Conservation (phyloP, 2,113 vertebrate genomes). For the Dasyprocta punctata region DNA sequence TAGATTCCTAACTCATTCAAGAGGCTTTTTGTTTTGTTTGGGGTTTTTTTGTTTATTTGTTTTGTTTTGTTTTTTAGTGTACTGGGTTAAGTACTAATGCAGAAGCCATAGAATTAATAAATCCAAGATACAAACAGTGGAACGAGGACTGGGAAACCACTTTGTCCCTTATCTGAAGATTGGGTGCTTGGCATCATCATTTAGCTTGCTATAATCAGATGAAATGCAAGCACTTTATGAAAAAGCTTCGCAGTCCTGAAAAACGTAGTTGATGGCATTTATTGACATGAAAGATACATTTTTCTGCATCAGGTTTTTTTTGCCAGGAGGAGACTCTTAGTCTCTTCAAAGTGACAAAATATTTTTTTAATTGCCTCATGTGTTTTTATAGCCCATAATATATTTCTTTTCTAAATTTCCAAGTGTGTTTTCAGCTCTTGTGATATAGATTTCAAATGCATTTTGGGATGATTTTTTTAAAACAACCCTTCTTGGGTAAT, state of each 20-base stretch:
- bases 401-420: not conserved
- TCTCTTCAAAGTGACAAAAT: not conserved
- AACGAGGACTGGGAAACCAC: not conserved
- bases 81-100: not conserved
- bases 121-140: not conserved
- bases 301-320: not conserved
- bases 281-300: not conserved
- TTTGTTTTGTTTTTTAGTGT: not conserved
- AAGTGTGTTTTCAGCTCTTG: too few species aligned
- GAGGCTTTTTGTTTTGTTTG: not conserved
- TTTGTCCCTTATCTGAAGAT: not conserved
- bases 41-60: too few species aligned
- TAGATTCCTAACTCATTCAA: not conserved
- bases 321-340: not conserved
- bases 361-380: not conserved
- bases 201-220: not conserved
- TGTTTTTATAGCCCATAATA: not conserved
- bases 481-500: not conserved
- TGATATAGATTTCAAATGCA: not conserved
- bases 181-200: not conserved
- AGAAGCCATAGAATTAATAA: not conserved
- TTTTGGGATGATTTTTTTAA: not conserved
- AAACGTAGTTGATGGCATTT: not conserved
- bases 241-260: not conserved
- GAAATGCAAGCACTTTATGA: not conserved